Evolutionary conservation across 2,888 invertebrate species (phyloP).

Genomic region (Ennomos erosarius): DNA sequence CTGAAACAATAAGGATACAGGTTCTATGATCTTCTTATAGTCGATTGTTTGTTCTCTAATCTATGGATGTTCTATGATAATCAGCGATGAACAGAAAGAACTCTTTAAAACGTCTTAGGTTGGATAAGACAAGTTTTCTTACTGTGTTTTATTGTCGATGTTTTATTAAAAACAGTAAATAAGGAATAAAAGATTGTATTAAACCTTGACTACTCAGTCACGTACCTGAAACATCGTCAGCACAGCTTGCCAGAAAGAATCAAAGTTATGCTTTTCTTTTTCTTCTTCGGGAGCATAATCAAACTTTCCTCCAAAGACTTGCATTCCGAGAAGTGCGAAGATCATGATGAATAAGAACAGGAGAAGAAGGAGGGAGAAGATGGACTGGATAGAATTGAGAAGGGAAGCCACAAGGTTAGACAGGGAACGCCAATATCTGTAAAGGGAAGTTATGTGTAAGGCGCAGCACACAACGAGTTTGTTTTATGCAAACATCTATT

Average conservation of each 20-base stretch:
- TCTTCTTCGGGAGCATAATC: conserved; percentile 92
- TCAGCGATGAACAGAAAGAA: too few relatives aligned
- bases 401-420: conserved; percentile 99
- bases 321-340: conserved; percentile 99
- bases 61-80: too few relatives aligned
- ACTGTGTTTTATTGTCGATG: too few relatives aligned
- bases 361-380: conserved; percentile 97
- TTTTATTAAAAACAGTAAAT: too few relatives aligned
- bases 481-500: too few relatives aligned
- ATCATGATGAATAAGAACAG: conserved; percentile 99
- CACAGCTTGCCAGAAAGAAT: conserved; percentile 99
- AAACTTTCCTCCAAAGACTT: conserved; percentile 99
- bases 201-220: not conserved
- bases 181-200: too few relatives aligned
- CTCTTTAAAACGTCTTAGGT: too few relatives aligned
- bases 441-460: conserved; percentile 46
- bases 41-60: too few relatives aligned
- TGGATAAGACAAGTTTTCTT: too few relatives aligned
- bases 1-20: conserved; percentile 77
- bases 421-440: conserved; percentile 98
- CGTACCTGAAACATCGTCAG: conserved; percentile 99
- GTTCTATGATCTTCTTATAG: too few relatives aligned
- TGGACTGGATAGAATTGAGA: conserved; percentile 99
- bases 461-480: conserved; percentile 5
- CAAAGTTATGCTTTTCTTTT: conserved; percentile 98